Conservation (phyloP, 2,888 invertebrate genomes). For the Endotricha flammealis region DNA sequence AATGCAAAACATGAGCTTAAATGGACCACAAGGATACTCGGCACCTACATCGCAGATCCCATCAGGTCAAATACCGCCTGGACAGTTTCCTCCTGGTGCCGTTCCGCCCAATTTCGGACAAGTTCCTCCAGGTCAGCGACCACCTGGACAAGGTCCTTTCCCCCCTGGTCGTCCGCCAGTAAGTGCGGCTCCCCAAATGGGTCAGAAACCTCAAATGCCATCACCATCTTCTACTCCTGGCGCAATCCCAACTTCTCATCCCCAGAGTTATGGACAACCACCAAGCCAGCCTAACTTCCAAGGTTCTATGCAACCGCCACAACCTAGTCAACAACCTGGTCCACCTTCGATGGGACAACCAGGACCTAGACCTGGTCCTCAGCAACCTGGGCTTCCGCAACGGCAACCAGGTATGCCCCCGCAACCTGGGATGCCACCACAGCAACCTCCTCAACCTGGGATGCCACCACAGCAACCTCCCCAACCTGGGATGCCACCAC, state of each 20-base stretch:
- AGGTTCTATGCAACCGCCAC: conserved; percentile 31
- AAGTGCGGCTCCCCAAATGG: conserved; percentile 31
- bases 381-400: conserved; percentile 18
- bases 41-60: conserved; percentile 38
- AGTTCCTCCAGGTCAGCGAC: conserved; percentile 30
- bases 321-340: conserved; percentile 33
- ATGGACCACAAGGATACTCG: conserved; percentile 51
- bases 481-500: conserved; percentile 15
- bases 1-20: conserved; percentile 66
- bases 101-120: conserved; percentile 35
- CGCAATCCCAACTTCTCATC: conserved; percentile 24
- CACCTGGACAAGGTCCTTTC: conserved; percentile 22
- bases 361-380: conserved; percentile 24
- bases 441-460: conserved; percentile 16
- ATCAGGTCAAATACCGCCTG: conserved; percentile 45
- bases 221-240: conserved; percentile 38
- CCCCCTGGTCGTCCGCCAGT: conserved; percentile 34
- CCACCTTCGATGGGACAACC: conserved; percentile 23
- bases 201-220: conserved; percentile 31
- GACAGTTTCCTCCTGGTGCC: conserved; percentile 29
- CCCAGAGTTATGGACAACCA: conserved; percentile 30
- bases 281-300: conserved; percentile 29
- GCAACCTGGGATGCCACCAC: no score
- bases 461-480: conserved; percentile 15
- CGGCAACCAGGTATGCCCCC: conserved; percentile 17